Evolutionary conservation across 2,888 invertebrate genomes (phyloP).

Genomic region (Chloromyia formosa): DNA sequence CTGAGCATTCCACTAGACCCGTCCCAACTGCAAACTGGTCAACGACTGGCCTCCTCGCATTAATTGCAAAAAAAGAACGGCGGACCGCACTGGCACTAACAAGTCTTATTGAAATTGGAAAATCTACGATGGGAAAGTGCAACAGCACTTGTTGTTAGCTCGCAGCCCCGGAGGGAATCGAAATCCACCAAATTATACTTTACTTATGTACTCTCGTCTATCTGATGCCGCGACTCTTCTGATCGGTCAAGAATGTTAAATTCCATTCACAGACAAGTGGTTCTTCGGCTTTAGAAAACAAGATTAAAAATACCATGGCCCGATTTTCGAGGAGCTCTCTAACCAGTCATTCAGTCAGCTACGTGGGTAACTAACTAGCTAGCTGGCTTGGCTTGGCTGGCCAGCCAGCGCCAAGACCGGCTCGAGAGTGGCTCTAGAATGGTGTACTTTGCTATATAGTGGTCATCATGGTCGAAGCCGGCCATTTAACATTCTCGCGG

Average conservation of each 20-base stretch:
- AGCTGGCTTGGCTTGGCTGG: no score
- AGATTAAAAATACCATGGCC: slow-evolving; percentile 22
- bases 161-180: not conserved
- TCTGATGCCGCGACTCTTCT: not conserved
- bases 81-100: not conserved
- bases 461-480: not conserved
- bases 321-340: slow-evolving; percentile 8
- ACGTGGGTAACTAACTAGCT: not conserved
- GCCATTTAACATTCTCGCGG: not conserved
- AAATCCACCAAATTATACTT: not conserved
- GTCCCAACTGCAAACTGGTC: not conserved
- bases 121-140: slow-evolving; percentile 7
- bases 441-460: no score
- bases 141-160: not conserved
- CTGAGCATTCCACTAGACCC: not conserved
- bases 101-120: not conserved
- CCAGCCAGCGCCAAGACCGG: no score
- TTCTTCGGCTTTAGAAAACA: not conserved
- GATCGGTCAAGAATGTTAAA: slow-evolving; percentile 26
- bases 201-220: not conserved
- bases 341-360: not conserved
- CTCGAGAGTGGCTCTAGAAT: no score
- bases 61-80: not conserved
- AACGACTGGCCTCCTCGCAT: not conserved
- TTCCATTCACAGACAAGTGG: slow-evolving; percentile 34